Percentiles rank a stretch among this genome's conserved stretches.
These are phyloP conservation scores for Helobdella robusta DNA, from an alignment of 2,888 invertebrate genomes.

Conservation along the genomic window DNA sequence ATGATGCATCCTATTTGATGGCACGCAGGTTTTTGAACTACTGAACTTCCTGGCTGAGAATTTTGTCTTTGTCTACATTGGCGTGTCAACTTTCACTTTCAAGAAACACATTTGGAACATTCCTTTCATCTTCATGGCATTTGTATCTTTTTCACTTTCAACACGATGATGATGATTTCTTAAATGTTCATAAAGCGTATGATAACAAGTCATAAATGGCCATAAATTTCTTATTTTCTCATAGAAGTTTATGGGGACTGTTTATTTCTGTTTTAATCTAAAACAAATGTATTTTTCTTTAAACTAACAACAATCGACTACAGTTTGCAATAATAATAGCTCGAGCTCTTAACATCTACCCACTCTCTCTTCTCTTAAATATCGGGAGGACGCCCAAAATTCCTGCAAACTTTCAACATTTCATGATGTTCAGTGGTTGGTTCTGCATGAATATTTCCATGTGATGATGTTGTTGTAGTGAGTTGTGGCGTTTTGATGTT, in stretches of 20 bases:
- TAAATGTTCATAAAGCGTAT: too few species aligned
- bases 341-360: conserved; percentile 88
- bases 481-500: background rate
- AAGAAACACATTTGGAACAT: conserved; percentile 87
- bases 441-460: background rate
- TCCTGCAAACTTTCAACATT: conserved; percentile 85
- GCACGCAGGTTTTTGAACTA: conserved; percentile 67
- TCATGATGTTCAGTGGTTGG: conserved; percentile 85
- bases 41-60: conserved; percentile 93
- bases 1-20: background rate
- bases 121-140: conserved; percentile 80
- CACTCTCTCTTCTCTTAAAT: conserved; percentile 81
- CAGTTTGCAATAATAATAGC: conserved; percentile 82
- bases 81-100: conserved; percentile 95
- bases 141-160: conserved; percentile 59
- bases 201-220: too few species aligned
- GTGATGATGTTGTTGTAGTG: background rate
- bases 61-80: conserved; percentile 96
- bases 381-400: conserved; percentile 76
- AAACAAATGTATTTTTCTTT: too few species aligned
- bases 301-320: too few species aligned
- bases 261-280: too few species aligned
- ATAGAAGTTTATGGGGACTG: too few species aligned
- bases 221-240: too few species aligned
- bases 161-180: background rate